phyloP scores from a whole-genome alignment of 2,888 invertebrate genomes.

The Stegana nigrithorax region DNA sequence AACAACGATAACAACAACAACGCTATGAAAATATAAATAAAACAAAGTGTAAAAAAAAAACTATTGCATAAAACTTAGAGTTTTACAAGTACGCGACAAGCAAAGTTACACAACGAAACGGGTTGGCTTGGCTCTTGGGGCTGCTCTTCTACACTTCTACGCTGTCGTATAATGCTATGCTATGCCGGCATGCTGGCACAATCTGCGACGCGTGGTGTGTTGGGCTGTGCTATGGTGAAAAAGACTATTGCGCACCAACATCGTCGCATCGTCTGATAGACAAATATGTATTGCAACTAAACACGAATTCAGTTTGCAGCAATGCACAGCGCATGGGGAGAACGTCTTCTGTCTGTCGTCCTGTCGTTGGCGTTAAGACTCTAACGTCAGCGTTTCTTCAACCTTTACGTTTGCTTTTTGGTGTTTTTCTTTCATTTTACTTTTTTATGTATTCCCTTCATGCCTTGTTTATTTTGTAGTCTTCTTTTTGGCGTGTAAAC shows the following conservation, averaged over 20 bases:
- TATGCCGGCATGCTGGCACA: too few species aligned
- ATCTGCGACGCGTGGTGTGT: too few species aligned
- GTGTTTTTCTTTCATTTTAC: not conserved
- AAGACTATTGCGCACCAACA: too few species aligned
- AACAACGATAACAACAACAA: slow-evolving; percentile 22
- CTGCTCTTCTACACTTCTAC: too few species aligned
- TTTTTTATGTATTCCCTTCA: not conserved
- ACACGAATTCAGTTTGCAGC: not conserved
- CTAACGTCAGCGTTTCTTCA: not conserved
- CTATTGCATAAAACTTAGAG: slow-evolving; percentile 35
- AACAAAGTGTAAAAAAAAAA: slow-evolving; percentile 46
- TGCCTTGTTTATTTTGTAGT: slow-evolving; percentile 38
- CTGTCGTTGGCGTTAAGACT: too few species aligned
- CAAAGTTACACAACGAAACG: too few species aligned
- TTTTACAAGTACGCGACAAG: slow-evolving; percentile 10
- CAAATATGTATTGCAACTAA: slow-evolving; percentile 15
- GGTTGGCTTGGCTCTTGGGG: too few species aligned
- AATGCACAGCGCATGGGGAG: too few species aligned
- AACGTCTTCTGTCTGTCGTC: too few species aligned
- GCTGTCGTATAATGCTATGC: too few species aligned
- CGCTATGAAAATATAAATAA: slow-evolving; percentile 17
- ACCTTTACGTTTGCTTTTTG: too few species aligned
- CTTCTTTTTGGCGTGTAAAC: slow-evolving; percentile 53
- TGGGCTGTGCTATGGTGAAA: not conserved
- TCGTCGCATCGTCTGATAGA: too few species aligned